phyloP scores from a whole-genome alignment of 2,888 invertebrate species.

The Tryphoninae sp. region DNA sequence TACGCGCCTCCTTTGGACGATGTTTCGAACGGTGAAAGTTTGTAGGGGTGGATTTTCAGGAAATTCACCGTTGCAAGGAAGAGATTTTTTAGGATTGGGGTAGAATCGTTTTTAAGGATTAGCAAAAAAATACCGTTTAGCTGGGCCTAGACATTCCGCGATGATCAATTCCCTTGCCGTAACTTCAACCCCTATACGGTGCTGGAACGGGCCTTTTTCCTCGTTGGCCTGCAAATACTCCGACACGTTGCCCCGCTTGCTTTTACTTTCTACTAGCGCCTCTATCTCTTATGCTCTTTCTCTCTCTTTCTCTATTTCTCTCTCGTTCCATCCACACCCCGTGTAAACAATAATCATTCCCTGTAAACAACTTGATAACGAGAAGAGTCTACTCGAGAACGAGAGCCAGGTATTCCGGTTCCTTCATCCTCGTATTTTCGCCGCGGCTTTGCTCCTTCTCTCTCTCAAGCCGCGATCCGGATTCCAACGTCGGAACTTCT shows the following conservation, averaged over 20 bases:
- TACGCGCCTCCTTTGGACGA: too few species aligned
- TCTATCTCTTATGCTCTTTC: neutral
- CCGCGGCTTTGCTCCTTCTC: slow-evolving; percentile 25
- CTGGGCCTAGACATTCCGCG: slow-evolving; percentile 27
- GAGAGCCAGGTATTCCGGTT: slow-evolving; percentile 51
- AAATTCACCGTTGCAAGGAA: neutral
- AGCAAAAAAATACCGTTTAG: slow-evolving; percentile 5
- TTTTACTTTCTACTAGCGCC: slow-evolving; percentile 38
- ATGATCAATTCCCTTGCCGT: slow-evolving; percentile 22
- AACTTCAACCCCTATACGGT: slow-evolving; percentile 28
- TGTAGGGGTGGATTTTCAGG: too few species aligned
- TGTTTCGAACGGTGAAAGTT: too few species aligned
- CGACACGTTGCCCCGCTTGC: slow-evolving; percentile 53
- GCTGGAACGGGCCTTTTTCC: slow-evolving; percentile 19
- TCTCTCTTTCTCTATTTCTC: slow-evolving; percentile 37
- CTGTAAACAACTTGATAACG: slow-evolving; percentile 74
- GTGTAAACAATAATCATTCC: slow-evolving; percentile 74
- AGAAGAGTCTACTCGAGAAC: slow-evolving; percentile 64
- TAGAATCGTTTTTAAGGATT: slow-evolving; percentile 3
- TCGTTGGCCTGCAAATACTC: slow-evolving; percentile 33
- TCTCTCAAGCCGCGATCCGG: slow-evolving; percentile 52
- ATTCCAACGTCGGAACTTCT: slow-evolving; percentile 45
- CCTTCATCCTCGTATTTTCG: slow-evolving; percentile 60
- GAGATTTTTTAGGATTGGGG: neutral
- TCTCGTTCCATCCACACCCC: slow-evolving; percentile 47